Conservation (phyloP, 2,888 invertebrate species). For the Pandemis corylana region DNA sequence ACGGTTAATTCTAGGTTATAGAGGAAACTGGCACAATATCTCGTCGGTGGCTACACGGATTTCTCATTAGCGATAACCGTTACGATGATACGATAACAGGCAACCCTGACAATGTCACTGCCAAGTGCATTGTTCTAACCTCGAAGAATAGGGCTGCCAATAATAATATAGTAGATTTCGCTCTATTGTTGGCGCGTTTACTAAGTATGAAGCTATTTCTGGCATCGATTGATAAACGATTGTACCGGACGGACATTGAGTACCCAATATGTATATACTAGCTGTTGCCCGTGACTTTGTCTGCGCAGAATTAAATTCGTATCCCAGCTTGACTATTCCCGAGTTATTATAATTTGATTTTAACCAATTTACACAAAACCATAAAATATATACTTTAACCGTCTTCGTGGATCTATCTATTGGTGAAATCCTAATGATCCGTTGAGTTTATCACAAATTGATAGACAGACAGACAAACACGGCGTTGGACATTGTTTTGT, state of each 20-base stretch:
- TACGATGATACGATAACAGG: conserved; percentile 37
- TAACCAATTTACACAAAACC: too few species aligned
- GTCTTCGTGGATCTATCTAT: neutral
- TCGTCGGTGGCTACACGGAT: conserved; percentile 22
- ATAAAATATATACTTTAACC: too few species aligned
- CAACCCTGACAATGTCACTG: conserved; percentile 61
- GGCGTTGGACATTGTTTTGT: too few species aligned
- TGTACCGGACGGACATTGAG: neutral
- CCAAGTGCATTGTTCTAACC: conserved; percentile 72
- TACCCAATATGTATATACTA: neutral
- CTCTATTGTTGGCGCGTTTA: conserved; percentile 59
- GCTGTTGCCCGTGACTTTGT: too few species aligned
- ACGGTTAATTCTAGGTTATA: neutral
- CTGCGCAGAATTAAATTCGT: too few species aligned
- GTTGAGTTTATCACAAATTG: too few species aligned
- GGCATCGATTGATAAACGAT: conserved; percentile 27
- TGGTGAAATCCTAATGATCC: too few species aligned
- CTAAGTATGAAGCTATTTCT: conserved; percentile 26
- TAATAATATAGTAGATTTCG: conserved; percentile 65
- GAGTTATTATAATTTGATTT: too few species aligned
- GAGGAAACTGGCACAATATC: conserved; percentile 6
- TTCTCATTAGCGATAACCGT: conserved; percentile 38
- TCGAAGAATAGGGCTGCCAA: conserved; percentile 67
- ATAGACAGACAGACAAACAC: too few species aligned
- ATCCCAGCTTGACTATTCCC: too few species aligned